Evolutionary conservation across 2,113 vertebrate genomes (phyloP), one percentile per base, ranked within the genome.

Genomic region (Litocranius walleri): DNA sequence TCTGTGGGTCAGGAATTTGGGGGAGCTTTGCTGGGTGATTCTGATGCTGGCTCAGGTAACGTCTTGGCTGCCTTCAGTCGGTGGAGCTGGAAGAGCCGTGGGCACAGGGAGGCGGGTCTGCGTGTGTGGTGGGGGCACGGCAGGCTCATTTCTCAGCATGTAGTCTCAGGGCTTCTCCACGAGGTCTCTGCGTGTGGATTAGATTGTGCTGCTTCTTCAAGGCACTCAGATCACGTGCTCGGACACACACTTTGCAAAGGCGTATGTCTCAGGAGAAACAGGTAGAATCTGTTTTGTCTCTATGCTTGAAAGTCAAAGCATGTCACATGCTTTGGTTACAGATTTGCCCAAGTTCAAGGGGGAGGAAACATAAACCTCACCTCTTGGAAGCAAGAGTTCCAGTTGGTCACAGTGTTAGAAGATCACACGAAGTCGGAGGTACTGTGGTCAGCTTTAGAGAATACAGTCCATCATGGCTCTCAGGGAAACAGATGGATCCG

Each of bases 211-310:
- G 15, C 15, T 40, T 12, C 59, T 80, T 43, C 50, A 6, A 8
- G 29, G 36, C 17, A 7, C 71, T 54, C 27, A 5, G 19, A 16
- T 14, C 3, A 30, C n/a, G 1, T 11, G 25, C 30, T 3, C 1
- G 3, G 56, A 59, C 15, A 27, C 43, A 67, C 21, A 7, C 27
- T 25, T 30, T 52, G 48, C 86, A 50, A 2, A 45, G 19, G 13
- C 29, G 9, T n/a, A 11, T 33, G n/a, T 81, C 25, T 40, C 45
- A 48, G 36, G 74, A 40, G 57, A 77, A 61, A 9, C 25, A 45
- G 45, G 40, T 74, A 57, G 61, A 74, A 16, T 48, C 30, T 48
- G 21, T 29, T 61, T 54, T 12, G 21, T 59, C 45, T 91, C 43
- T 94, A 2, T 59, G 77, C 43, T 48, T 45, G 30, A 86, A 85